Conservation (phyloP, 2,888 invertebrate genomes). For the Alcis repandata region DNA sequence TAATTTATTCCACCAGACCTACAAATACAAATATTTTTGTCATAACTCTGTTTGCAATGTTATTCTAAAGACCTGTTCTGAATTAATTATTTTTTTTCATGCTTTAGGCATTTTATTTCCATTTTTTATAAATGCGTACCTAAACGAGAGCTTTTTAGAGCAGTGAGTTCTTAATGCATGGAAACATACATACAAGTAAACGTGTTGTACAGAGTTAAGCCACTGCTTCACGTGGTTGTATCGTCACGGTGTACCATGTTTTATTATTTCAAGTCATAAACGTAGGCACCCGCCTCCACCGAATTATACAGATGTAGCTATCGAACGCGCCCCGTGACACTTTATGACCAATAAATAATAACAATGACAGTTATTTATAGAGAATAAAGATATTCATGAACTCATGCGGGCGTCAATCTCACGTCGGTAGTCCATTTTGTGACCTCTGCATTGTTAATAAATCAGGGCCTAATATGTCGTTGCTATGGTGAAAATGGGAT, state of each 20-base stretch:
- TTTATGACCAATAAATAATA: conserved; percentile 75
- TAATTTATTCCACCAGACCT: too few species aligned
- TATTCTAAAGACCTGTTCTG: too few species aligned
- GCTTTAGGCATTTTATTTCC: too few species aligned
- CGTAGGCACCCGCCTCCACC: conserved; percentile 58
- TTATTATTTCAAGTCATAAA: conserved; percentile 82
- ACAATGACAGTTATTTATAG: conserved; percentile 69
- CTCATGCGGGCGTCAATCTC: conserved; percentile 67
- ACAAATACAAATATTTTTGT: too few species aligned
- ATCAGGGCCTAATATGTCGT: conserved; percentile 26
- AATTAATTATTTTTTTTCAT: too few species aligned
- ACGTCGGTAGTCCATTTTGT: conserved; percentile 52
- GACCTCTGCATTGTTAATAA: conserved; percentile 46
- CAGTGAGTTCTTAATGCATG: background rate
- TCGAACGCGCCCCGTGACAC: conserved; percentile 67
- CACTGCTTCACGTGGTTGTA: conserved; percentile 46
- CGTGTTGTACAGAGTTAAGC: background rate
- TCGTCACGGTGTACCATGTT: conserved; percentile 78
- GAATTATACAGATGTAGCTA: conserved; percentile 71
- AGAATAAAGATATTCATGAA: conserved; percentile 67
- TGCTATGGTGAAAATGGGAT: conserved; percentile 9
- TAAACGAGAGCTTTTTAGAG: too few species aligned
- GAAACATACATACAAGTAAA: background rate
- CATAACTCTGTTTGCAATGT: too few species aligned
- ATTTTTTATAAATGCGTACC: too few species aligned